Evolutionary conservation across 2,113 vertebrate genomes (phyloP).

Genomic region (Embiotoca jacksoni): DNA sequence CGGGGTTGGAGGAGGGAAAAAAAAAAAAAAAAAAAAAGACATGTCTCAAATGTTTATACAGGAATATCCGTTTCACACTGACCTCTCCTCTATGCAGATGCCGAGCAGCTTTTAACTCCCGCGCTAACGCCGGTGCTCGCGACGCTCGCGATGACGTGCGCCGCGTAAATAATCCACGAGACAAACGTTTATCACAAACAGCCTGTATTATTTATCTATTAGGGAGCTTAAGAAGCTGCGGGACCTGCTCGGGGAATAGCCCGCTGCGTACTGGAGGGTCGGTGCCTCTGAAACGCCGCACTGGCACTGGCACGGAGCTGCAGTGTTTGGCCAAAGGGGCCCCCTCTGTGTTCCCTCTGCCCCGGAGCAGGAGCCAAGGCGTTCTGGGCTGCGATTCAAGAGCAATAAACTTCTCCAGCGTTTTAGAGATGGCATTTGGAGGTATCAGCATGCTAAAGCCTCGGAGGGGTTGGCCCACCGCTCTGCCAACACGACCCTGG

Average conservation of each 20-base stretch:
- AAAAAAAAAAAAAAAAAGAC: constrained; percentile 21
- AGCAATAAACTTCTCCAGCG: constrained; percentile 85
- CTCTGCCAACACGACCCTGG: constrained; percentile 74
- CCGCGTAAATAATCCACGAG: constrained; percentile 68
- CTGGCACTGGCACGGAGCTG: constrained; percentile 69
- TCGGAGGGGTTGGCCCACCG: constrained; percentile 70
- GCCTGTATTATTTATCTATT: constrained; percentile 71
- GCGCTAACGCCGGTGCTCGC: constrained; percentile 21
- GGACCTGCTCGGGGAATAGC: constrained; percentile 63
- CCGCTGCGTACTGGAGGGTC: constrained; percentile 59
- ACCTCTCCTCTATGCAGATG: constrained; percentile 46
- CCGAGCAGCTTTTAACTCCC: constrained; percentile 48
- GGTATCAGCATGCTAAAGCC: constrained; percentile 81
- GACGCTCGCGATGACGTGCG: constrained; percentile 39
- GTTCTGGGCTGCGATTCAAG: constrained; percentile 83
- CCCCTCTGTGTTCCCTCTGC: constrained; percentile 71
- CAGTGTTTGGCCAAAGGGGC: constrained; percentile 72
- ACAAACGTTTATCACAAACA: constrained; percentile 70
- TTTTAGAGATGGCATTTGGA: constrained; percentile 84
- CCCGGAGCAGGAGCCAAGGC: constrained; percentile 75
- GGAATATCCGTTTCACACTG: constrained; percentile 56
- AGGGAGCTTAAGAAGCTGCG: constrained; percentile 64
- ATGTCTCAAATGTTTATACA: constrained; percentile 58
- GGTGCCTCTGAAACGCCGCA: constrained; percentile 37
- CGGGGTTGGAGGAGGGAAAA: constrained; percentile 45